Evolutionary conservation across 2,797 vertebrate genomes (phyloP).

Genomic region (Mormyrops boulengeri): DNA sequence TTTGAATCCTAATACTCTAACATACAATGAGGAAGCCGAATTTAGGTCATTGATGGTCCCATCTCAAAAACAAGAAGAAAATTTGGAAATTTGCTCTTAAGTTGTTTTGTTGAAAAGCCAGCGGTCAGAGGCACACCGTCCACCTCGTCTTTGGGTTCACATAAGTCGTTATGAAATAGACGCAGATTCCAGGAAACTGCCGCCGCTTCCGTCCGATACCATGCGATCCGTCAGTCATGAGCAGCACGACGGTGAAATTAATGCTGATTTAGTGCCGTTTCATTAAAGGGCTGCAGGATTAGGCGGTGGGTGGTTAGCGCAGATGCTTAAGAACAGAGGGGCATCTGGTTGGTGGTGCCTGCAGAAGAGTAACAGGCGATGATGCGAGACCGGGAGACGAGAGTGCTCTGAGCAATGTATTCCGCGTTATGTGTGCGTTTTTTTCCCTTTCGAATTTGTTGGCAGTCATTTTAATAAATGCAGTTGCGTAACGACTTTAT

Average conservation of each 20-base stretch:
- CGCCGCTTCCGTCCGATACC: background rate
- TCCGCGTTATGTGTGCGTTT: background rate
- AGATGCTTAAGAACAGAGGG: conserved; percentile 9
- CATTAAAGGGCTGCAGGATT: conserved; percentile 2
- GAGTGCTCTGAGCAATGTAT: background rate
- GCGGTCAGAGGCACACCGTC: background rate
- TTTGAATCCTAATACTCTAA: background rate
- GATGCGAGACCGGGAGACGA: background rate
- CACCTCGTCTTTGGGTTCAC: background rate
- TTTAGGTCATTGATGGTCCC: background rate
- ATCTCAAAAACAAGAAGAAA: background rate
- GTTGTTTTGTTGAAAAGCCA: background rate
- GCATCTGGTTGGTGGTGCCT: conserved; percentile 1
- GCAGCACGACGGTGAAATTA: background rate
- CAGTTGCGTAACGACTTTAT: background rate
- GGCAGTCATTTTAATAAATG: conserved; percentile 7
- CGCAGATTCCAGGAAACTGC: background rate
- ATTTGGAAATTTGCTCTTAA: background rate
- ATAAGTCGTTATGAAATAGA: background rate
- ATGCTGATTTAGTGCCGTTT: background rate
- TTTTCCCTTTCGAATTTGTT: background rate
- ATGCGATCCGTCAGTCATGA: background rate
- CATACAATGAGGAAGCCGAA: background rate
- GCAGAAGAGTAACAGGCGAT: background rate
- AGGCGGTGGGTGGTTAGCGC: conserved; percentile 7